Evolutionary conservation across 2,888 invertebrate genomes (phyloP).

Genomic region (Gisinianus flammeolus): DNA sequence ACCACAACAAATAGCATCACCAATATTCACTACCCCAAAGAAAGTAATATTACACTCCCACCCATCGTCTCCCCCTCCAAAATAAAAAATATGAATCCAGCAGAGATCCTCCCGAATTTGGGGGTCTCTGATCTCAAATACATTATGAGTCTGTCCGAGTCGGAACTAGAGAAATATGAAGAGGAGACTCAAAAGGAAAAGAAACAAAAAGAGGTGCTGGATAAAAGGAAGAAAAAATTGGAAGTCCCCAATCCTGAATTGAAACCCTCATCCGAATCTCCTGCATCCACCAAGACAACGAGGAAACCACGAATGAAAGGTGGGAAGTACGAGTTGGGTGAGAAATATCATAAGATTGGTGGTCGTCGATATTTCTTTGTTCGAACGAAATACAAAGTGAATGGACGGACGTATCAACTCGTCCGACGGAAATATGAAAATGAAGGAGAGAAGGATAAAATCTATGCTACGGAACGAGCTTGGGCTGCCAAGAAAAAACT

Average conservation of each 20-base stretch:
- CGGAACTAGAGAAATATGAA: conserved; percentile 16
- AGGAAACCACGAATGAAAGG: background rate
- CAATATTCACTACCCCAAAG: background rate
- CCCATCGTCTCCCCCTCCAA: conserved; percentile 3
- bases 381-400: conserved; percentile 18
- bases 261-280: background rate
- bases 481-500: conserved; percentile 3
- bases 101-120: background rate
- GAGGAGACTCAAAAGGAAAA: background rate
- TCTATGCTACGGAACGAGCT: background rate
- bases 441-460: conserved; percentile 24
- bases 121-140: background rate
- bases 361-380: conserved; percentile 14
- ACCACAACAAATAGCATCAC: background rate
- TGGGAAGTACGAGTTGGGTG: background rate
- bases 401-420: conserved; percentile 22
- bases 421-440: conserved; percentile 27
- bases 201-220: background rate
- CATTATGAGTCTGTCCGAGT: background rate
- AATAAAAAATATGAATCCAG: too few relatives aligned
- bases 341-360: conserved; percentile 6
- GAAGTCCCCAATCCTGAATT: too few relatives aligned
- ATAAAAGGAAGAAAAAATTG: too few relatives aligned
- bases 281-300: background rate
- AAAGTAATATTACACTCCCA: background rate